Evolutionary conservation across 2,888 invertebrate species (phyloP), one percentile per base, ranked within the genome.

Genomic region (Aphidoletes aphidimyza): DNA sequence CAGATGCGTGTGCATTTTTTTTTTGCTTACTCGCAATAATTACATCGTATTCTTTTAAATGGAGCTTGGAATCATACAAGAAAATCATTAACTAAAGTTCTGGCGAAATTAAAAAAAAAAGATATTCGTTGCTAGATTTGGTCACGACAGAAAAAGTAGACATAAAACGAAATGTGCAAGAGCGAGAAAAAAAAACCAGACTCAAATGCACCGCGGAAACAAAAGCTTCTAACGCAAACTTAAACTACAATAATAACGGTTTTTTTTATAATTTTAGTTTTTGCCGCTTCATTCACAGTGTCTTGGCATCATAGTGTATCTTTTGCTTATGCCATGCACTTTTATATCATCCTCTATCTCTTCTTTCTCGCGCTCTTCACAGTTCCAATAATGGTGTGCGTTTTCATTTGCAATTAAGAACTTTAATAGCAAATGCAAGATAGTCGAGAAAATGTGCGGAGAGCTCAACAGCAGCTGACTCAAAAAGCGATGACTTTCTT

Each of bases 391-490:
- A 69, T 30, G 69, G 26, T 69, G 30, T 69, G 69, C 69, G 69
- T 69, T 69, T 69, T 69, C 69, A 30, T 69, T 69, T 69, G 69
- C 34, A 69, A 69, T 69, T 69, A 69, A 69, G 69, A 69, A 69
- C 69, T 69, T 69, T 69, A 69, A 69, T 69, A 69, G 69, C 69
- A 69, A 69, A 69, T 69, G 69, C 30, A 69, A 30, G 69, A 69
- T 69, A 6, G 34, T 14, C 69, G 2, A 2, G 69, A 30, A 30
- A 69, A 30, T n/a, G 30, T 69, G 30, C 30, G 54, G 11, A 69
- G 22, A 26, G 11, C 69, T 69, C 2, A 69, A 11, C 3, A 22
- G 11, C 69, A 69, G 34, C 3, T 30, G 69, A 69, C 69, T 69
- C 69, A 14, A 11, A 5, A 3, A 30, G 9, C 34, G 14, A 30